Percentiles rank a stretch among this genome's conserved stretches.
Conservation (phyloP, 2,888 invertebrate genomes). For the Brachypterus glaber region DNA sequence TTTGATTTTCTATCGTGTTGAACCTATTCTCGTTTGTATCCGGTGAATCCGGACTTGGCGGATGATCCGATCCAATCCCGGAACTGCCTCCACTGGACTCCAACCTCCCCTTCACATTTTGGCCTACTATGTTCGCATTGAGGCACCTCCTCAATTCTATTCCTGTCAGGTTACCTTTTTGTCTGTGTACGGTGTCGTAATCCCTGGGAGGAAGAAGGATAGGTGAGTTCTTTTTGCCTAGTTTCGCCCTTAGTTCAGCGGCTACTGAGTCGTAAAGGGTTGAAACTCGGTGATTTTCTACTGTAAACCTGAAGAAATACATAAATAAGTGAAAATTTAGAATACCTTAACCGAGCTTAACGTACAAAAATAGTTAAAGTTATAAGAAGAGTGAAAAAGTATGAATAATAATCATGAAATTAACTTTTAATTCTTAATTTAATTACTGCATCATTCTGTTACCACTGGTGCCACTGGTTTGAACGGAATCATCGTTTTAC, state of each 20-base stretch:
- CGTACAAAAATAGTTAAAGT: too few relatives aligned
- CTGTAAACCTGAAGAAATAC: constrained; percentile 32
- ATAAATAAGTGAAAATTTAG: too few relatives aligned
- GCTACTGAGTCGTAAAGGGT: constrained; percentile 85
- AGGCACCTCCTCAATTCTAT: constrained; percentile 61
- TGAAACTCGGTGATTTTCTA: constrained; percentile 48
- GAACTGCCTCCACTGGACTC: constrained; percentile 62
- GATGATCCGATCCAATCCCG: constrained; percentile 82
- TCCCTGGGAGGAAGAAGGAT: constrained; percentile 86
- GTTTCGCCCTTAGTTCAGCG: constrained; percentile 76
- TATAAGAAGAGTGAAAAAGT: too few relatives aligned
- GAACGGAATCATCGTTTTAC: too few relatives aligned
- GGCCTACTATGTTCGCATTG: constrained; percentile 59
- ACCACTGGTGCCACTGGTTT: too few relatives aligned
- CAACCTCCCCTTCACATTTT: constrained; percentile 36
- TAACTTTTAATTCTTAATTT: too few relatives aligned
- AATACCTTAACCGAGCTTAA: too few relatives aligned
- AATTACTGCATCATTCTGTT: too few relatives aligned
- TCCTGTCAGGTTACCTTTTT: constrained; percentile 63
- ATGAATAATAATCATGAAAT: too few relatives aligned
- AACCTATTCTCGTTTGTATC: constrained; percentile 39
- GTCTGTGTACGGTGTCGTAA: constrained; percentile 85
- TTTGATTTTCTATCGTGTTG: constrained; percentile 48
- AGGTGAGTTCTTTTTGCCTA: constrained; percentile 51
- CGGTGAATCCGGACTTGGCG: constrained; percentile 64